A percentile compares a stretch with the other conserved stretches of the same genome.
phyloP scores from a whole-genome alignment of 2,888 invertebrate genomes.

The Hemithea aestivaria region DNA sequence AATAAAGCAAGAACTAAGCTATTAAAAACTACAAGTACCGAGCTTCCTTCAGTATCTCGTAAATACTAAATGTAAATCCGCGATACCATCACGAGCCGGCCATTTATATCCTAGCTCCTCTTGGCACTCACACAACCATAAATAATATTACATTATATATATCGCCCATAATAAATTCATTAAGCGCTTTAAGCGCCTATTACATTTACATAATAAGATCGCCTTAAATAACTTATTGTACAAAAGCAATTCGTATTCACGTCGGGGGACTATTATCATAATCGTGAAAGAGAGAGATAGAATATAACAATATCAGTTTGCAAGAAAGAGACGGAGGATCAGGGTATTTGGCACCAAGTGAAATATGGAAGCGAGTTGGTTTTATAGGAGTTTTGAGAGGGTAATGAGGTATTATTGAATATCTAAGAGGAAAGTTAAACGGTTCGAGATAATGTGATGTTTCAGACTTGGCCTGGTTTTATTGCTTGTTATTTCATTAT shows the following conservation, averaged over 20 bases:
- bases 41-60: no score
- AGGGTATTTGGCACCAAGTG: conserved; percentile 37
- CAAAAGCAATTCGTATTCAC: conserved; percentile 74
- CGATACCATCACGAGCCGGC: conserved; percentile 1
- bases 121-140: background rate
- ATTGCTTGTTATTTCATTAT: background rate
- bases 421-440: conserved; percentile 16
- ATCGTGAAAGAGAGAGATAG: conserved; percentile 43
- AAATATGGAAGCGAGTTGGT: conserved; percentile 52
- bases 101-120: conserved; percentile 3
- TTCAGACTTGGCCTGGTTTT: background rate
- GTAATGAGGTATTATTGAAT: conserved; percentile 36
- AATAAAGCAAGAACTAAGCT: no score
- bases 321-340: conserved; percentile 28
- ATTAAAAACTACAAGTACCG: no score
- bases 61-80: background rate
- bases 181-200: conserved; percentile 30
- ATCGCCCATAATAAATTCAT: conserved; percentile 34
- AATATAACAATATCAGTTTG: conserved; percentile 17
- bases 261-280: conserved; percentile 59
- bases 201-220: conserved; percentile 43
- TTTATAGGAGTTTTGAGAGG: conserved; percentile 55
- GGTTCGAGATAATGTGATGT: background rate
- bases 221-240: conserved; percentile 70
- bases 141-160: conserved; percentile 23